Base-by-base conservation (phyloP, 2,113 vertebrate species). In the Melanostigma gelatinosum region DNA sequence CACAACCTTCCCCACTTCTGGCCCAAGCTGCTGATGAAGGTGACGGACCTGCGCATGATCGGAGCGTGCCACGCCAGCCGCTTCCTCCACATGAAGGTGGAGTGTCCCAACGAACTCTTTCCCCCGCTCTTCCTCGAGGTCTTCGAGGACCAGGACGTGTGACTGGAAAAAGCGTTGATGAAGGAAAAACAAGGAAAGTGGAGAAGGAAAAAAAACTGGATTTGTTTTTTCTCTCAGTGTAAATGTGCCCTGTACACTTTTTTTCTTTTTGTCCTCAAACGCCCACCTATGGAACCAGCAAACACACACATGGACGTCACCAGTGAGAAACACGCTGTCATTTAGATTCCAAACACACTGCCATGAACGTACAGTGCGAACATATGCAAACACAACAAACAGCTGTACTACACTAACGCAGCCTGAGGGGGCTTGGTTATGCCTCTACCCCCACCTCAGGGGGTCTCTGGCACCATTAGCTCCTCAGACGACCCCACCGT, bases 11-110 rank as follows among this genome's bases (percentile, higher is more conserved):
- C 97, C 89, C 98, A 99, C 94, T 99, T 99, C 96, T 99, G 98
- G 98, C 98, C 98, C 96, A 99, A 99, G 96, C 97, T 99, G 93
- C 96, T 99, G 95, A 99, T 99, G 98, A 99, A 99, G 95, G 98
- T 99, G 94, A 99, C 98, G 40, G 98, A 99, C 93, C 97, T 99
- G 91, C 95, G 98, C 79, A 99, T 99, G 98, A 99, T 99, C 0
- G 98, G 97, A 72, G 98, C 98, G 52, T 99, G 98, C 93, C 98
- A 99, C 29, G 98, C 98, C 94, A 98, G 97, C 94, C 97, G 98
- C 94, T 99, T 99, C 96, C 97, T 99, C 92, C 98, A 99, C 95
- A 99, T 99, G 98, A 99, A 99, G 95, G 98, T 99, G 94, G 98
- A 99, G 90, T 99, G 98, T 92, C 98, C 98, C 92, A 99, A 97